Base-by-base conservation (phyloP, 2,888 invertebrate species). In the Chymomyza amoena region DNA sequence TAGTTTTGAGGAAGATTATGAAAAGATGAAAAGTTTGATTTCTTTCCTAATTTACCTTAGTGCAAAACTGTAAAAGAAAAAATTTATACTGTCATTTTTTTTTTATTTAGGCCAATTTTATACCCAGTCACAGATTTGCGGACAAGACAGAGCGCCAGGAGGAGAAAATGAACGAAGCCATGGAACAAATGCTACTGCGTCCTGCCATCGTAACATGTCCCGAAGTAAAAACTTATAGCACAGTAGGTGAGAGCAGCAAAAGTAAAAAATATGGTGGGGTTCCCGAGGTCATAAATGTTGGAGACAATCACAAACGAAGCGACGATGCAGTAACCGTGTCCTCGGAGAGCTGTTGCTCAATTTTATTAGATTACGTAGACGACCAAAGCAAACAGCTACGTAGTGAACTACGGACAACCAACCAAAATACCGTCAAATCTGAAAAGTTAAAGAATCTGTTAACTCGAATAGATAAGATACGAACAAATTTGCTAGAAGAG, bases 91-190 rank as follows among this genome's bases (percentile, higher is more conserved):
- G 32, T 7, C 32, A 15, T 57, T 64, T 5, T 6, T 18, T 20
- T 63, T 51, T 63, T 32, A 9, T 71, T 9, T 20, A 91, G 91
- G 81, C 91, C 1, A 90, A 92, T 73, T 92, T 93, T 64, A 90
- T 92, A 88, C 86, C 92, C 0, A 91, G 92, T 20, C 90, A 91
- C 59, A 90, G 93, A 15, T 90, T 92, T 70, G 91, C 91, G 18
- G 92, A 93, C 74, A 78, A 89, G 32, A 91, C 92, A 52, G 79
- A 83, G 10, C 90, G 91, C 18, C 92, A 91, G 57, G 93, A 94
- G 77, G 90, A 91, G 63, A 92, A 92, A 70, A 91, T 94, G 86
- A 93, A 94, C 76, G 91, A 92, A 54, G 93, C 92, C 0, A 91
- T 93, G 72, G 93, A 93, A 74, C 92, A 92, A 74, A 80, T 92